Percentiles rank a stretch among this genome's conserved stretches.
Conservation (phyloP, 1,140 invertebrate species). For the Varroa destructor region DNA sequence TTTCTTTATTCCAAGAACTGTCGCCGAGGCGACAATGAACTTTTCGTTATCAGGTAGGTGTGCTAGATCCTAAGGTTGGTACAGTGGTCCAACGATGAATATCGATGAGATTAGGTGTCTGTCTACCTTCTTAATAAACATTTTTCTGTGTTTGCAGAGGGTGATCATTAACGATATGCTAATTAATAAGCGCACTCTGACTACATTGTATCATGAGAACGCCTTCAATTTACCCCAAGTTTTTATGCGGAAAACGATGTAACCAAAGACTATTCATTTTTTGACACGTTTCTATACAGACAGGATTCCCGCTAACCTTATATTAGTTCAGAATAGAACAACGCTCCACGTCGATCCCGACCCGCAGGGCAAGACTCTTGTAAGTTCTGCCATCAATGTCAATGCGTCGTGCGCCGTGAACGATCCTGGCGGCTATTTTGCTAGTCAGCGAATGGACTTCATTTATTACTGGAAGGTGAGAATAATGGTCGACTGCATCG, state of each 20-base stretch:
- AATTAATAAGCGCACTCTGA: no score
- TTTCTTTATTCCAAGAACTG: not conserved
- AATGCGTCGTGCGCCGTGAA: not conserved
- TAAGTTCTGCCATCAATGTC: conserved; percentile 3
- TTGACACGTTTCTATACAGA: not conserved
- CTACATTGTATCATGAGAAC: no score
- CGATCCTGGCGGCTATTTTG: conserved; percentile 18
- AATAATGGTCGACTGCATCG: no score
- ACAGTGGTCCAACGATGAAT: not conserved
- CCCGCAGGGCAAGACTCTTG: not conserved
- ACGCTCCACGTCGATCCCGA: not conserved
- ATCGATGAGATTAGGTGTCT: not conserved
- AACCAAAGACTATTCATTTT: no score
- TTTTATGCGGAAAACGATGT: no score
- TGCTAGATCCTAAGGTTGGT: not conserved
- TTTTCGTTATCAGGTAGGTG: conserved; percentile 3
- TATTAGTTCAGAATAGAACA: conserved; percentile 5
- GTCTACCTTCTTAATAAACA: not conserved
- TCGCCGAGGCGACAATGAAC: not conserved
- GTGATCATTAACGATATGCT: no score
- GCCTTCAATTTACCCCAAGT: no score
- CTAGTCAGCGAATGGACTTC: no score
- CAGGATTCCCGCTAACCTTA: not conserved
- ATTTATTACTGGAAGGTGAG: no score
- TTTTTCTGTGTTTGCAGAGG: not conserved